phyloP scores from a whole-genome alignment of 2,888 invertebrate genomes.

The Schrankia costaestrigalis region DNA sequence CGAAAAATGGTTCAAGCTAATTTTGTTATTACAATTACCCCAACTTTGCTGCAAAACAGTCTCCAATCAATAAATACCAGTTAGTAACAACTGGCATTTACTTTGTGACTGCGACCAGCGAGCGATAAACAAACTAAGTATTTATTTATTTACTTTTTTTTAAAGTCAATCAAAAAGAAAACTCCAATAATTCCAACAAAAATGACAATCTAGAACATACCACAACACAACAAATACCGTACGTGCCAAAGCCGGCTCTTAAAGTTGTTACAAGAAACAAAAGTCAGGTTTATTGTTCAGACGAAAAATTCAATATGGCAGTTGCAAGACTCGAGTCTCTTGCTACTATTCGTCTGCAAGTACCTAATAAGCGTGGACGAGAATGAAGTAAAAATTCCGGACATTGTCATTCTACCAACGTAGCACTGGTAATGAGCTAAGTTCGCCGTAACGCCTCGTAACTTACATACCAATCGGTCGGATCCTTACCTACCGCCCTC shows the following conservation, averaged over 20 bases:
- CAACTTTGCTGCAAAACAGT: no score
- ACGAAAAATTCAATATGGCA: slow-evolving; percentile 56
- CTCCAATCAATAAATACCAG: no score
- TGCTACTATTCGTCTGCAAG: slow-evolving; percentile 54
- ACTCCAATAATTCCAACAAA: no score
- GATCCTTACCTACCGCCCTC: slow-evolving; percentile 39
- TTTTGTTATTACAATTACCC: no score
- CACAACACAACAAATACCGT: no score
- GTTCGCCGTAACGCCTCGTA: slow-evolving; percentile 75
- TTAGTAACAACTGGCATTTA: no score
- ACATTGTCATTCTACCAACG: slow-evolving; percentile 73
- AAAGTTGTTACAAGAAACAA: slow-evolving; percentile 34
- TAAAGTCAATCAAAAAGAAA: no score
- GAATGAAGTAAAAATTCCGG: slow-evolving; percentile 71
- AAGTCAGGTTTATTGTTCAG: slow-evolving; percentile 25
- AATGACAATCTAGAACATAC: no score
- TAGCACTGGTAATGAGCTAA: slow-evolving; percentile 76
- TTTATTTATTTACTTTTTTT: no score
- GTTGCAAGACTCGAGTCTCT: slow-evolving; percentile 48
- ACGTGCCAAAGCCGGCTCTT: slow-evolving; percentile 18
- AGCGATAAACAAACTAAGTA: no score
- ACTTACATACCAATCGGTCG: slow-evolving; percentile 76
- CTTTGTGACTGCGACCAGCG: no score
- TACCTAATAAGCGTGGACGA: slow-evolving; percentile 60
- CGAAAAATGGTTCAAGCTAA: no score